Conservation (phyloP, 2,113 vertebrate genomes). For the Oncorhynchus tshawytscha region DNA sequence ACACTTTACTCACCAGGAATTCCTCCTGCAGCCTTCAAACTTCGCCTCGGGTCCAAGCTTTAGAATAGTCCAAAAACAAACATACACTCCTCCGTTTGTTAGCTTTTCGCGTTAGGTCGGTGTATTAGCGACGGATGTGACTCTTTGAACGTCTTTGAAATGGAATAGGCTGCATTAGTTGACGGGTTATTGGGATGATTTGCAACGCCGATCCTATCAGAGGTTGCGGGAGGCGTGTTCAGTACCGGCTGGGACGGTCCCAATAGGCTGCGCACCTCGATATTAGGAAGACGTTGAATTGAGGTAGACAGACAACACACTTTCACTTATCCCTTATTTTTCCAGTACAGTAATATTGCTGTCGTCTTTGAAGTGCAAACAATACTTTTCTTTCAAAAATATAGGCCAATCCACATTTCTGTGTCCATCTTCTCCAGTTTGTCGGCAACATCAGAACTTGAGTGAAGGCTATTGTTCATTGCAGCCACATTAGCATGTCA, state of each 20-base stretch:
- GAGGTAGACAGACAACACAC: not conserved
- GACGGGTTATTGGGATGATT: slow-evolving; percentile 19
- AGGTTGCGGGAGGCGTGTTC: slow-evolving; percentile 42
- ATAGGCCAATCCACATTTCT: not conserved
- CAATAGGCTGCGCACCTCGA: not conserved
- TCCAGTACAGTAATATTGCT: not conserved
- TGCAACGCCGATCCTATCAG: slow-evolving; percentile 43
- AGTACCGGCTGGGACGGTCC: slow-evolving; percentile 11
- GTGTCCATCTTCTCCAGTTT: too few species aligned
- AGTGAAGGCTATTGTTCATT: too few species aligned
- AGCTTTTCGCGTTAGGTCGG: not conserved
- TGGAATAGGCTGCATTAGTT: slow-evolving; percentile 21
- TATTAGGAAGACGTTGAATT: slow-evolving; percentile 2
- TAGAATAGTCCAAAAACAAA: slow-evolving; percentile 20
- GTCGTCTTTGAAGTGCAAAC: too few species aligned
- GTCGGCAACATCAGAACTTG: too few species aligned
- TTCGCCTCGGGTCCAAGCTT: slow-evolving; percentile 8
- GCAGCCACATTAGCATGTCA: too few species aligned
- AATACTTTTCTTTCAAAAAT: too few species aligned
- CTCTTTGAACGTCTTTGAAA: slow-evolving; percentile 37
- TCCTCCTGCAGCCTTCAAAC: slow-evolving; percentile 29
- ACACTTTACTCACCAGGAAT: slow-evolving; percentile 28
- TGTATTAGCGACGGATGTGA: not conserved
- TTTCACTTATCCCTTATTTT: not conserved
- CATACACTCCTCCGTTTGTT: slow-evolving; percentile 3